These are phyloP conservation scores for Mus minutoides DNA, from an alignment of 2,797 vertebrate species.

Conservation along the genomic window DNA sequence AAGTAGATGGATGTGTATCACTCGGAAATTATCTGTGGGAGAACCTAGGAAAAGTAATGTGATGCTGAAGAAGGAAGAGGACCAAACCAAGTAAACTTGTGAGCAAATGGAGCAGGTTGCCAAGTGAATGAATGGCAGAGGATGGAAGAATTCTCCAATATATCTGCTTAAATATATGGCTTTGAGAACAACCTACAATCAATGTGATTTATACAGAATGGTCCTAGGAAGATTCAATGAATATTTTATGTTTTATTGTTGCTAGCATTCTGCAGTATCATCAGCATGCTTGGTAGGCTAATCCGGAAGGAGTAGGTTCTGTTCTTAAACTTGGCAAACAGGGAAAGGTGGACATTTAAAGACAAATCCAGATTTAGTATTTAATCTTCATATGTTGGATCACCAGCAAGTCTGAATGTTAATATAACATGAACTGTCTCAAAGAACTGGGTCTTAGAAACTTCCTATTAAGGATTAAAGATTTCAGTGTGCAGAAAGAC, in stretches of 20 bases:
- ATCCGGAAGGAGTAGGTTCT: background rate
- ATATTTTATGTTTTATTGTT: constrained; percentile 20
- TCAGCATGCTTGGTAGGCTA: background rate
- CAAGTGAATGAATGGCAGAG: background rate
- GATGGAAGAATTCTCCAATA: background rate
- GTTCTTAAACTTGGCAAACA: background rate
- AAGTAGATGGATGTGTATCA: background rate
- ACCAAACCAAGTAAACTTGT: background rate
- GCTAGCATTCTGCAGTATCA: constrained; percentile 3
- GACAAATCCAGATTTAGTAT: background rate
- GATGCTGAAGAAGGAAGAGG: background rate
- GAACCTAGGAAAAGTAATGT: background rate
- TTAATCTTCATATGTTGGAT: background rate
- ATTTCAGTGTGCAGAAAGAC: background rate
- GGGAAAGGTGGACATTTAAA: background rate
- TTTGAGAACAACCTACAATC: background rate
- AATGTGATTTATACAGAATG: background rate
- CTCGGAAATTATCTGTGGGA: background rate
- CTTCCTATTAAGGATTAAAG: background rate
- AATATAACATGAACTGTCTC: background rate
- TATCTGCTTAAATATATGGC: background rate
- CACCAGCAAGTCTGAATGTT: background rate
- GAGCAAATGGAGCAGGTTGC: background rate
- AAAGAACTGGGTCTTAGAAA: background rate
- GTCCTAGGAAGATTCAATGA: background rate